Conservation (phyloP, 1,140 invertebrate genomes). For the Eubasilissa regina region DNA sequence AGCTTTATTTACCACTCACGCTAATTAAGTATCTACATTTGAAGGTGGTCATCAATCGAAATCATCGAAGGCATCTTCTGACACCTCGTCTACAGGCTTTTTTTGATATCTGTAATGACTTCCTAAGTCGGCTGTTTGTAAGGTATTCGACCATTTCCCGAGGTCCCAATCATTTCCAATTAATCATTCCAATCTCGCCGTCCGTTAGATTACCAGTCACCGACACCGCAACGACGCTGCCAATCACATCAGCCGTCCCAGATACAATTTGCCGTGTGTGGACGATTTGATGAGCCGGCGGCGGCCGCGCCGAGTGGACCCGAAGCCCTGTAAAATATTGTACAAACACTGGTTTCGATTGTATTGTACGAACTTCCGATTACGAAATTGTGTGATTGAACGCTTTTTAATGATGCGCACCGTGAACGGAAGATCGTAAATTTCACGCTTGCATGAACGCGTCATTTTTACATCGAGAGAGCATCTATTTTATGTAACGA, state of each 20-base stretch:
- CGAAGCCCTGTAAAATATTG: not conserved
- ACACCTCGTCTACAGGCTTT: not conserved
- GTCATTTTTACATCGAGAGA: constrained; percentile 12
- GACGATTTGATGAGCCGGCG: constrained; percentile 3
- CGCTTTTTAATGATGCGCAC: constrained; percentile 33
- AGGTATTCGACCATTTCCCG: not conserved
- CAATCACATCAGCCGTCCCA: constrained; percentile 14
- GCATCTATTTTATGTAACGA: constrained; percentile 12
- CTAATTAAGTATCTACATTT: constrained; percentile 1
- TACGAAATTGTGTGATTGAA: constrained; percentile 27
- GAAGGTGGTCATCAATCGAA: not conserved
- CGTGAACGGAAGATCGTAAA: constrained; percentile 10
- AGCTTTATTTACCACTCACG: not conserved
- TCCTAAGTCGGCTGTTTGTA: no score
- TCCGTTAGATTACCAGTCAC: not conserved
- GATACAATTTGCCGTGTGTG: not conserved
- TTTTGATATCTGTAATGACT: constrained; percentile 4
- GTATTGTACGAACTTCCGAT: constrained; percentile 23
- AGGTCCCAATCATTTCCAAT: constrained; percentile 21
- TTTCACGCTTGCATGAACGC: constrained; percentile 30
- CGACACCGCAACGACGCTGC: not conserved
- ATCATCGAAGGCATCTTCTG: not conserved
- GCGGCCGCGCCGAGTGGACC: not conserved
- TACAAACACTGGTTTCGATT: constrained; percentile 27
- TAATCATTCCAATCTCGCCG: constrained; percentile 17